A percentile compares a stretch with the other conserved stretches of the same genome.
Conservation (phyloP, 2,113 vertebrate genomes). For the Geococcyx californianus region DNA sequence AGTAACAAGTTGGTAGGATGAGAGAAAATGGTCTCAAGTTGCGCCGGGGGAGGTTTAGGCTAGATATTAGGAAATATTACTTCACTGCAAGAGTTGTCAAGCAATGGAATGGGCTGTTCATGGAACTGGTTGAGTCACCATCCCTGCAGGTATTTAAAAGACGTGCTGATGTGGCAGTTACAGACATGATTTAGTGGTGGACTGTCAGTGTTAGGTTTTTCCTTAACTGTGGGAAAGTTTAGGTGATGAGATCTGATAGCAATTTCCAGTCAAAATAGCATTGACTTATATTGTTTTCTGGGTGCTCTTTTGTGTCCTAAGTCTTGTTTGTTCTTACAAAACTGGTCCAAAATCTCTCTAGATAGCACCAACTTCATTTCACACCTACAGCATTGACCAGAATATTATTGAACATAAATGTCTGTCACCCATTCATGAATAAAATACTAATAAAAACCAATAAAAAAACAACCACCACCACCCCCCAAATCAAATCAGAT, state of each 20-base stretch:
- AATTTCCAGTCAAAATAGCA: not conserved
- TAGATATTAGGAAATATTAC: no score
- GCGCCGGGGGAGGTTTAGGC: no score
- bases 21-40: no score
- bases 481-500: not conserved
- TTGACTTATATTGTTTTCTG: not conserved
- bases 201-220: not conserved
- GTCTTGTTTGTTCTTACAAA: not conserved
- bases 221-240: not conserved
- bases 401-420: not conserved
- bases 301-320: not conserved
- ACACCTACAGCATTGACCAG: not conserved
- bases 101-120: no score
- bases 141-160: no score
- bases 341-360: not conserved
- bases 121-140: no score
- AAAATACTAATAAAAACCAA: not conserved
- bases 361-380: not conserved
- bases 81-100: no score
- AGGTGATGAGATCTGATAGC: not conserved
- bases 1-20: no score
- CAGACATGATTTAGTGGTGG: no score
- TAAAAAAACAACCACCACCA: not conserved
- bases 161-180: no score
- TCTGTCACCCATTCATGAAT: not conserved